Evolutionary conservation across 2,888 invertebrate genomes (phyloP).

Genomic region (Torymus texanus): DNA sequence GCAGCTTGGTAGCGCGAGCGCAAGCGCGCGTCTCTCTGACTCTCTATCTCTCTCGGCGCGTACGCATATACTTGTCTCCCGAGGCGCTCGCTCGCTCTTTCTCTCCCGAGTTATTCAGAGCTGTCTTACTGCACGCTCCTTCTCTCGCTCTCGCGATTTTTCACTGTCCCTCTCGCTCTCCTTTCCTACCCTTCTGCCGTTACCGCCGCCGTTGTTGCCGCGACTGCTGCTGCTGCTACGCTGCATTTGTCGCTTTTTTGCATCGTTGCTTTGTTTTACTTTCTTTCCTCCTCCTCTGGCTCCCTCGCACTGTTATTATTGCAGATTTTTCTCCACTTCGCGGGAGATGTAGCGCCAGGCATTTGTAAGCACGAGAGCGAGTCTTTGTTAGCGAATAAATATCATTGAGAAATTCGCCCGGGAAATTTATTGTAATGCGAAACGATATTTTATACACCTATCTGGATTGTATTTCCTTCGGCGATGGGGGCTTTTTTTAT

Average conservation of each 20-base stretch:
- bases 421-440: conserved; percentile 28
- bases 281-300: conserved; percentile 25
- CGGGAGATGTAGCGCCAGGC: conserved; percentile 25
- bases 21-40: not conserved
- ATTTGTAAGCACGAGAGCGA: conserved; percentile 19
- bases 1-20: conserved; percentile 8
- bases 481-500: not conserved
- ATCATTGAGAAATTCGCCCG: conserved; percentile 17
- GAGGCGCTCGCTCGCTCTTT: conserved; percentile 29
- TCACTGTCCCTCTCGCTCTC: conserved; percentile 19
- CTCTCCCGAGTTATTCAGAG: conserved; percentile 27
- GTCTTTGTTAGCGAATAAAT: conserved; percentile 24
- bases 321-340: conserved; percentile 36
- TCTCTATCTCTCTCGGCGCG: too few species aligned
- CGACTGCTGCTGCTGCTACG: not conserved
- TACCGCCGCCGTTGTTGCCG: not conserved
- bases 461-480: not conserved
- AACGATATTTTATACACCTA: conserved; percentile 15
- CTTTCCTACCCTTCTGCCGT: conserved; percentile 22
- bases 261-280: conserved; percentile 5
- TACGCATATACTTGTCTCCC: conserved; percentile 35
- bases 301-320: conserved; percentile 45
- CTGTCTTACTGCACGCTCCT: conserved; percentile 2
- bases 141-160: conserved; percentile 9
- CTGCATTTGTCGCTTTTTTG: not conserved